Percentiles rank a stretch among this genome's conserved stretches.
Evolutionary conservation across 2,888 invertebrate genomes (phyloP).

Genomic region (Vandiemenella viatica): DNA sequence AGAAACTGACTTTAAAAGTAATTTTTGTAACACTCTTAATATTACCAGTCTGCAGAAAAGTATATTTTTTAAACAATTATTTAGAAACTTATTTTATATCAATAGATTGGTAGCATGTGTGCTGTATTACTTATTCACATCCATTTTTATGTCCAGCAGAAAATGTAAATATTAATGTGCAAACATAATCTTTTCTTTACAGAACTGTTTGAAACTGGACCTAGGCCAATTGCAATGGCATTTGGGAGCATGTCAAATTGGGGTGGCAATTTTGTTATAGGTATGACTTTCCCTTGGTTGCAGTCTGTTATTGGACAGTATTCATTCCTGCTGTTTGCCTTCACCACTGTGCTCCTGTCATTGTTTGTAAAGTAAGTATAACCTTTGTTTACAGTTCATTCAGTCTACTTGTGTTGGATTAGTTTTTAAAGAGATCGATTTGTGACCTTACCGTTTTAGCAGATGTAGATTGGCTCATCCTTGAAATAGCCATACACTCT

Average conservation of each 20-base stretch:
- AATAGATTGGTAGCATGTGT: too few relatives aligned
- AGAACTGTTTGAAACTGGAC: constrained; percentile 72
- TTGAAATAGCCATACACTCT: too few relatives aligned
- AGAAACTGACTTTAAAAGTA: not conserved
- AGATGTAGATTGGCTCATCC: too few relatives aligned
- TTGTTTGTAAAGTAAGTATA: constrained; percentile 44
- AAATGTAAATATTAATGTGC: too few relatives aligned
- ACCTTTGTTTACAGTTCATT: not conserved
- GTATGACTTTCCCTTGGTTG: constrained; percentile 56
- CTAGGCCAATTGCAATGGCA: constrained; percentile 73
- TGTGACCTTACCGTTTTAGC: too few relatives aligned
- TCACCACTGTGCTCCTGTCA: constrained; percentile 36
- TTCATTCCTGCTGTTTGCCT: constrained; percentile 61
- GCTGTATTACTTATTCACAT: too few relatives aligned
- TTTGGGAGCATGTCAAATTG: constrained; percentile 76
- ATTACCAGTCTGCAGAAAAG: too few relatives aligned
- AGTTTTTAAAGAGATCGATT: too few relatives aligned
- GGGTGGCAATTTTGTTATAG: constrained; percentile 76
- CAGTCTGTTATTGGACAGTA: constrained; percentile 47
- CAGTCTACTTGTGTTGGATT: not conserved
- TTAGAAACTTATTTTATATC: not conserved
- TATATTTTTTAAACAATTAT: too few relatives aligned
- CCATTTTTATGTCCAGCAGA: too few relatives aligned
- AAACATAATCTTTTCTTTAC: constrained; percentile 23
- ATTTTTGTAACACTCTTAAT: too few relatives aligned